Conservation (phyloP, 2,113 vertebrate genomes). For the Colius striatus region DNA sequence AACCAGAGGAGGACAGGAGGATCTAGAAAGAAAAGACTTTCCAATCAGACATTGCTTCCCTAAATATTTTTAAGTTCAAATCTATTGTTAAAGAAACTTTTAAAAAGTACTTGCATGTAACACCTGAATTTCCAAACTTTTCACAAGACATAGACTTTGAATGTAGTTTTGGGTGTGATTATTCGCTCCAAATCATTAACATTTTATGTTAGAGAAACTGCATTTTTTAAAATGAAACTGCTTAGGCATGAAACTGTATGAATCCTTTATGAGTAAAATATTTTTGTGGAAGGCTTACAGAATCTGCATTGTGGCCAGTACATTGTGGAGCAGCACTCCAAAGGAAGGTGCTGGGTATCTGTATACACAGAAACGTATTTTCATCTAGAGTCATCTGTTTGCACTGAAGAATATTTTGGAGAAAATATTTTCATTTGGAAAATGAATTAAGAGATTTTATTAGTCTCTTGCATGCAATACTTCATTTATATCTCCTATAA, state of each 20-base stretch:
- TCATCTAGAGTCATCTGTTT: neutral
- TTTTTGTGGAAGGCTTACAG: neutral
- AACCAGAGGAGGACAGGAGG: neutral
- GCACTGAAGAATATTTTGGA: neutral
- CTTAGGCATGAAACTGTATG: neutral
- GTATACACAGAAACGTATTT: neutral
- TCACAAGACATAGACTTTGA: neutral
- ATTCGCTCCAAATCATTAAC: neutral
- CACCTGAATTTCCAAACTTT: neutral
- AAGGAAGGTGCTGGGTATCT: neutral
- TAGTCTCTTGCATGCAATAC: neutral
- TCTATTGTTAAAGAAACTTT: neutral
- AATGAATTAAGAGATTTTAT: neutral
- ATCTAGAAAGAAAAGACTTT: neutral
- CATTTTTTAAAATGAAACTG: neutral
- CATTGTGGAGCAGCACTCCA: neutral
- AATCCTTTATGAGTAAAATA: neutral
- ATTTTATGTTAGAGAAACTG: neutral
- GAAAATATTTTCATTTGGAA: neutral
- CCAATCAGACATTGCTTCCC: neutral
- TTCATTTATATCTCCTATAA: neutral
- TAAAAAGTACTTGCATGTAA: neutral
- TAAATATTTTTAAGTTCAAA: neutral
- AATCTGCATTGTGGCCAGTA: neutral
- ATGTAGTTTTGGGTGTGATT: neutral